phyloP scores from a whole-genome alignment of 2,797 vertebrate species.

The Sciaenops ocellatus region DNA sequence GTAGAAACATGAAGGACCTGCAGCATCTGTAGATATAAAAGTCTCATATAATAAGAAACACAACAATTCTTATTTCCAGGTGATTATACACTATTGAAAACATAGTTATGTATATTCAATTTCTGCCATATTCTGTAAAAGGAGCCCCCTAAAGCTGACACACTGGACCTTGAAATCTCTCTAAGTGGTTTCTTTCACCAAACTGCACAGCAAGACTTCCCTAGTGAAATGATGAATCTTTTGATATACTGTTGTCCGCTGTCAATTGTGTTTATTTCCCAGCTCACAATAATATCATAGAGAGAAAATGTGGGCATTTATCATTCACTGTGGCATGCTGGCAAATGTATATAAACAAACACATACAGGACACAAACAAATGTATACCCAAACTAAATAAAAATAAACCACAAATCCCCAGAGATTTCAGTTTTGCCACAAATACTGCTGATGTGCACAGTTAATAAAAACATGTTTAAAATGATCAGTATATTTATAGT shows the following conservation, averaged over 20 bases:
- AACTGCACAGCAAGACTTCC: not conserved
- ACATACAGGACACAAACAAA: not conserved
- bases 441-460: not conserved
- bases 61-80: no score
- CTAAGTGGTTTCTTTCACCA: constrained; percentile 30
- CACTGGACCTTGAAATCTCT: not conserved
- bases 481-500: not conserved
- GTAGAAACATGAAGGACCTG: no score
- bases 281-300: constrained; percentile 17
- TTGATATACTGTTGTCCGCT: constrained; percentile 4
- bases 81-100: no score
- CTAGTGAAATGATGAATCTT: constrained; percentile 6
- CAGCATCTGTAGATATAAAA: no score
- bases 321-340: not conserved
- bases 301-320: not conserved
- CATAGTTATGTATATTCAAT: no score
- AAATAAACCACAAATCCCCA: not conserved
- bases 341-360: constrained; percentile 10
- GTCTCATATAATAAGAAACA: no score
- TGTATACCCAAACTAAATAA: not conserved
- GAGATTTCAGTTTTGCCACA: not conserved
- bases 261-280: constrained; percentile 36
- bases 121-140: no score
- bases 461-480: not conserved
- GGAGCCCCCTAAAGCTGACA: no score